phyloP scores from a whole-genome alignment of 1,140 invertebrate genomes.

The Calycopis cecrops region DNA sequence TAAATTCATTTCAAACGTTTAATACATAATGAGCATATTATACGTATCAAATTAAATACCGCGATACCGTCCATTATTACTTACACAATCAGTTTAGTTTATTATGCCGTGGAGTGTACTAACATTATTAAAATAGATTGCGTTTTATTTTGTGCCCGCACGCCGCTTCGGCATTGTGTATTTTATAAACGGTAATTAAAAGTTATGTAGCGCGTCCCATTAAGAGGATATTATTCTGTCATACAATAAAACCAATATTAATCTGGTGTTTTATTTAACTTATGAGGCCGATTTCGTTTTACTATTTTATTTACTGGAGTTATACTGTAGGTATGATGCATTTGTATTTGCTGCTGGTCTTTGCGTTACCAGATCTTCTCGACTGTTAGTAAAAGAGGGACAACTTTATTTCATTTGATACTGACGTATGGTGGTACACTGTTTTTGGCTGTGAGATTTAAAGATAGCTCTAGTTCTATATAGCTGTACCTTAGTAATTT shows the following conservation, averaged over 20 bases:
- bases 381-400: too few relatives aligned
- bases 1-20: background rate
- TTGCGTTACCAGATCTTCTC: too few relatives aligned
- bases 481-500: too few relatives aligned
- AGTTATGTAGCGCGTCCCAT: slow-evolving; percentile 28
- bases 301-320: slow-evolving; percentile 5
- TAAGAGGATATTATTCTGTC: slow-evolving; percentile 29
- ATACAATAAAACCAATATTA: slow-evolving; percentile 31
- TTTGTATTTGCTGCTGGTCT: too few relatives aligned
- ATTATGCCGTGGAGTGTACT: slow-evolving; percentile 7
- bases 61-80: background rate
- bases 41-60: slow-evolving; percentile 4
- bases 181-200: slow-evolving; percentile 31
- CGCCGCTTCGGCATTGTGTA: slow-evolving; percentile 9
- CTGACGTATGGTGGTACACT: too few relatives aligned
- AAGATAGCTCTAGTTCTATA: too few relatives aligned
- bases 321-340: too few relatives aligned
- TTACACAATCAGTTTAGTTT: slow-evolving; percentile 4
- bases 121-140: slow-evolving; percentile 12
- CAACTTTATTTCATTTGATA: too few relatives aligned
- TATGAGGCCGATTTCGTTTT: background rate
- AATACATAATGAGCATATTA: background rate
- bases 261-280: slow-evolving; percentile 21
- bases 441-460: too few relatives aligned
- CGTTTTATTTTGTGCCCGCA: slow-evolving; percentile 12